Evolutionary conservation across 1,140 invertebrate genomes (phyloP).

Genomic region (Drosophila parabipectinata): DNA sequence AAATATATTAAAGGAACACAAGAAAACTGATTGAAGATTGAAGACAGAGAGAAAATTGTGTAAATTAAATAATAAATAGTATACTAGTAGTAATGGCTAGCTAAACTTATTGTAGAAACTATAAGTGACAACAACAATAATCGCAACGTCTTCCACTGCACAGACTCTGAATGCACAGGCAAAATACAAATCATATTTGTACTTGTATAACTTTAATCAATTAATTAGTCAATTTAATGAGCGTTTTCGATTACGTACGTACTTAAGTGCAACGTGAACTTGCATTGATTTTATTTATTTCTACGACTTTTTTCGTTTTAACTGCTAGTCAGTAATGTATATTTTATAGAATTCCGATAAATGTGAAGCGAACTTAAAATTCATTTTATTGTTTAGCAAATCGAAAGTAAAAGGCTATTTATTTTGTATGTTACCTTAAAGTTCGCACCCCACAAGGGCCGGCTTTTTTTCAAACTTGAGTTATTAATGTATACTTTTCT

Average conservation of each 20-base stretch:
- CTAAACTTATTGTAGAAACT: conserved; percentile 63
- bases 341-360: conserved; percentile 54
- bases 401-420: conserved; percentile 72
- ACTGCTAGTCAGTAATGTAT: conserved; percentile 77
- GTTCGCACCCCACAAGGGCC: too few relatives aligned
- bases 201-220: conserved; percentile 52
- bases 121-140: conserved; percentile 64
- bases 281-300: conserved; percentile 72
- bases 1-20: neutral
- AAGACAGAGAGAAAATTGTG: conserved; percentile 18
- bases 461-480: conserved; percentile 14
- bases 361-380: conserved; percentile 50
- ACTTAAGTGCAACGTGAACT: conserved; percentile 62
- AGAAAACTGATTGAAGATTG: neutral
- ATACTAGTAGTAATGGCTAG: conserved; percentile 50
- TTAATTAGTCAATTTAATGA: conserved; percentile 66
- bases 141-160: conserved; percentile 81
- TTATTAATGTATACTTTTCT: conserved; percentile 44
- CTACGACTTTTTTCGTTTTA: conserved; percentile 62
- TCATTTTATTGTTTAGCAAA: conserved; percentile 67
- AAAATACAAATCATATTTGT: conserved; percentile 43
- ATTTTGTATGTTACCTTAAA: conserved; percentile 43
- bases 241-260: conserved; percentile 59
- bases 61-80: conserved; percentile 34
- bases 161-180: neutral